Percentiles rank a stretch among this genome's conserved stretches.
phyloP scores from a whole-genome alignment of 2,888 invertebrate genomes.

The Strigamia crassipes region DNA sequence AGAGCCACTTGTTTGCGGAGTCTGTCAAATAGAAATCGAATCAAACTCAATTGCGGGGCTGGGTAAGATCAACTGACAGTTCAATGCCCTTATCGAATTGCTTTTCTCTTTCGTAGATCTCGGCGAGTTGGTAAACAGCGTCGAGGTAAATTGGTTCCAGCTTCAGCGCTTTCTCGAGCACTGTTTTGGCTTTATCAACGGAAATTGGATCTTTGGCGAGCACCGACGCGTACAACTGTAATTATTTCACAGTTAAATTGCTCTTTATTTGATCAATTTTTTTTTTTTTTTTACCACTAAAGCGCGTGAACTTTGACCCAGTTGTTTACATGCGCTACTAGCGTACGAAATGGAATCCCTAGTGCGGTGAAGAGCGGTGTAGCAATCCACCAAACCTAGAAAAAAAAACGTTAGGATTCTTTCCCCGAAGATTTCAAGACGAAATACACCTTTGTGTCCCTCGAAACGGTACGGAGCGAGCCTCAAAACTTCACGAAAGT shows the following conservation, averaged over 20 bases:
- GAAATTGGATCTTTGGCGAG: constrained; percentile 68
- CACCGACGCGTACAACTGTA: constrained; percentile 74
- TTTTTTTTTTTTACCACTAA: constrained; percentile 67
- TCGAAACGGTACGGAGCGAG: constrained; percentile 71
- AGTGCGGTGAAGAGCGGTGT: constrained; percentile 69
- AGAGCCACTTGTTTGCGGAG: constrained; percentile 69
- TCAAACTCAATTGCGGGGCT: neutral
- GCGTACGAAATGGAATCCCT: constrained; percentile 76
- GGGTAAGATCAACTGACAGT: constrained; percentile 58
- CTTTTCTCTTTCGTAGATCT: constrained; percentile 68
- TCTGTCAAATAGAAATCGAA: constrained; percentile 51
- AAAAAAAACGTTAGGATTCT: neutral
- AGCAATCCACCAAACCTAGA: constrained; percentile 72
- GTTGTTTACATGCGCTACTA: constrained; percentile 71
- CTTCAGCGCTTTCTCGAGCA: constrained; percentile 73
- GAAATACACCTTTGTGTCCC: constrained; percentile 67
- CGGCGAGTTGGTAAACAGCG: constrained; percentile 73
- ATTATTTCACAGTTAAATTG: neutral
- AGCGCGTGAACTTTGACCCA: constrained; percentile 73
- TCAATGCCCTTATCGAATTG: constrained; percentile 69
- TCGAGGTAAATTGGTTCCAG: constrained; percentile 74
- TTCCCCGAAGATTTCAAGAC: neutral
- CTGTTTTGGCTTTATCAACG: constrained; percentile 66
- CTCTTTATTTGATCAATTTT: neutral
- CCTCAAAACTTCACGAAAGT: constrained; percentile 70